These are phyloP conservation scores for Chascanopsetta lugubris DNA, from an alignment of 2,113 vertebrate species.

Conservation along the genomic window DNA sequence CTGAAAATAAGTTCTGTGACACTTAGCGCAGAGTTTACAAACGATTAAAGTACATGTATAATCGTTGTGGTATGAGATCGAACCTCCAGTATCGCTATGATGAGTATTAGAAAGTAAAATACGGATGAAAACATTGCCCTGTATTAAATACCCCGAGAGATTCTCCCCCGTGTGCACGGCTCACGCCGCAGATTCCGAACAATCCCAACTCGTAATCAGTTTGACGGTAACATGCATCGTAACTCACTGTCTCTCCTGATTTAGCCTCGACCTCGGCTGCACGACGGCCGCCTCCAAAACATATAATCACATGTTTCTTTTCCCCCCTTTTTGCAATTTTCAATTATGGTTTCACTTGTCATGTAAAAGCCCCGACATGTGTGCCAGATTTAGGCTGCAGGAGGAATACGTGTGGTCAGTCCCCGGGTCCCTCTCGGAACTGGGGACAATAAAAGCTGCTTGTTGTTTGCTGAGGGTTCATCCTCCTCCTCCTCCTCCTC, in stretches of 20 bases:
- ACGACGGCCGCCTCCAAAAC: not conserved
- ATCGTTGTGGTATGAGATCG: too few species aligned
- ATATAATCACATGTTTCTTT: not conserved
- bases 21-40: too few species aligned
- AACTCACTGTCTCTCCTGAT: too few species aligned
- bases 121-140: too few species aligned
- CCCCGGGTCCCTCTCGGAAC: not conserved
- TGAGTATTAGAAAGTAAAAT: too few species aligned
- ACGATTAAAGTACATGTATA: too few species aligned
- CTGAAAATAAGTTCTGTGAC: too few species aligned
- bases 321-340: not conserved
- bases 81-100: too few species aligned
- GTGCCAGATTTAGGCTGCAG: constrained; percentile 19
- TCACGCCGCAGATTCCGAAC: not conserved
- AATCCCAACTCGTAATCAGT: not conserved
- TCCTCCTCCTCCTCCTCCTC: too few species aligned
- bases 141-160: too few species aligned
- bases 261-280: not conserved
- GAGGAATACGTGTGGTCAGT: constrained; percentile 16
- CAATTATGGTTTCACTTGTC: constrained; percentile 26
- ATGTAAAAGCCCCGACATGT: constrained; percentile 16
- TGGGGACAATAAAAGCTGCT: constrained; percentile 23
- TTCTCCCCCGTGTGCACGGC: too few species aligned
- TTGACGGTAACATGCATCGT: not conserved
- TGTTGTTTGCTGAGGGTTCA: constrained; percentile 12